These are phyloP conservation scores for Oncopodura yosiiana DNA, from an alignment of 1,140 invertebrate species.

Conservation along the genomic window DNA sequence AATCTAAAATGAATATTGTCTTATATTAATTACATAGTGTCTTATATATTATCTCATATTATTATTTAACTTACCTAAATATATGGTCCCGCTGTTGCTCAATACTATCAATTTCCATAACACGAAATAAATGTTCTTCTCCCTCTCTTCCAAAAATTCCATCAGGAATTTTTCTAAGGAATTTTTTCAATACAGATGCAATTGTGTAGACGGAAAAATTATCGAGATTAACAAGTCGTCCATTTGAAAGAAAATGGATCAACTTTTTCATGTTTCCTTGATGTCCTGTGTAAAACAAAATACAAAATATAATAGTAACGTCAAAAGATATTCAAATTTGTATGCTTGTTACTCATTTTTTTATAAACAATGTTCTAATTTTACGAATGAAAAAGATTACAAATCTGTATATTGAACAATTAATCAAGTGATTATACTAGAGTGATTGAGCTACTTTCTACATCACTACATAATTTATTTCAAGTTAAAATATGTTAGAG, in stretches of 20 bases:
- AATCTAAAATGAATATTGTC: conserved; percentile 52
- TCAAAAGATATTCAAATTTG: too few relatives aligned
- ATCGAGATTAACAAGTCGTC: conserved; percentile 90
- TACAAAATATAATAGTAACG: too few relatives aligned
- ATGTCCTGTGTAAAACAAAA: too few relatives aligned
- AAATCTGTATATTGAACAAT: too few relatives aligned
- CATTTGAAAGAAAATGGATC: conserved; percentile 87
- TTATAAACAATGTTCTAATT: too few relatives aligned
- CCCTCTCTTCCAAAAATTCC: conserved; percentile 86
- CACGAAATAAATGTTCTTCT: conserved; percentile 80
- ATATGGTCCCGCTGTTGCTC: conserved; percentile 82
- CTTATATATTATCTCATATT: neutral
- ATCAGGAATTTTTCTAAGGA: conserved; percentile 91
- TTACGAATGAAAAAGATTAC: too few relatives aligned
- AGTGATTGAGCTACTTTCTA: too few relatives aligned
- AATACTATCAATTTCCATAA: conserved; percentile 65
- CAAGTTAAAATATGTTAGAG: too few relatives aligned
- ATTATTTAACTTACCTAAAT: conserved; percentile 57
- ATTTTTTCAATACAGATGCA: conserved; percentile 94
- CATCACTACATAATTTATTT: too few relatives aligned
- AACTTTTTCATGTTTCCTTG: conserved; percentile 93
- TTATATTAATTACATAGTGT: neutral
- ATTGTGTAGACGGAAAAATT: conserved; percentile 97
- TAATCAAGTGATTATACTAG: too few relatives aligned
- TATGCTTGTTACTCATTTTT: too few relatives aligned